Base-by-base conservation (phyloP, 2,888 invertebrate species). In the Danaus chrysippus region DNA sequence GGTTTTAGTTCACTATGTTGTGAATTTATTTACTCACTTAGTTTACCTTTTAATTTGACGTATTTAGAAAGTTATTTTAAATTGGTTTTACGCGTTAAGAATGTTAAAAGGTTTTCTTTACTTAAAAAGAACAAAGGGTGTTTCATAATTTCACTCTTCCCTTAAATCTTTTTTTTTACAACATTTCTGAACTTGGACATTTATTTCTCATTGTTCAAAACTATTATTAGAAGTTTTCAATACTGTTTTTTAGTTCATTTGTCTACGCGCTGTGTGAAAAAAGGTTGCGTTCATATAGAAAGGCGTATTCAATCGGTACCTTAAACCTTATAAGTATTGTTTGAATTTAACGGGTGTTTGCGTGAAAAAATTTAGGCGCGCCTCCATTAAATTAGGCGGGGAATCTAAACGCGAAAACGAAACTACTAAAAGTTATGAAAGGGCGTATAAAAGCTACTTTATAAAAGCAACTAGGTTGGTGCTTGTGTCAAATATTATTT, bases 341-440 rank as follows among this genome's bases (percentile, higher is more conserved):
- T 34, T 34, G 23, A 34, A 34, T 3, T 11, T 17, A 17, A 49
- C 17, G 15, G 12, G n/a, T 67, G 68, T 69, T 70, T 64, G 67
- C 70, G 74, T 69, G 68, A 74, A 72, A 72, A 72, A 66, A 67
- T 69, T 62, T 67, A 68, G 76, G 74, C 68, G 74, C 68, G 75
- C 70, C 74, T 19, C 65, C 69, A 71, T 71, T 71, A 72, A 70
- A 71, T 66, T 68, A 70, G 70, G 67, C 64, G 70, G 66, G 70
- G 71, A 74, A 71, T 68, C 62, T 71, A 71, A 67, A 70, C 66
- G 62, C 56, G 59, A 66, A 66, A 68, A 63, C 65, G 34, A 56
- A 49, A 62, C 17, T 44, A 41, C 23, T 15, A 17, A 23, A n/a
- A 23, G 43, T 44, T 42, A 43, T 15, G 52, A 55, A 10, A 55